Base-by-base conservation (phyloP, 2,888 invertebrate species). In the Ariolimax columbianus region DNA sequence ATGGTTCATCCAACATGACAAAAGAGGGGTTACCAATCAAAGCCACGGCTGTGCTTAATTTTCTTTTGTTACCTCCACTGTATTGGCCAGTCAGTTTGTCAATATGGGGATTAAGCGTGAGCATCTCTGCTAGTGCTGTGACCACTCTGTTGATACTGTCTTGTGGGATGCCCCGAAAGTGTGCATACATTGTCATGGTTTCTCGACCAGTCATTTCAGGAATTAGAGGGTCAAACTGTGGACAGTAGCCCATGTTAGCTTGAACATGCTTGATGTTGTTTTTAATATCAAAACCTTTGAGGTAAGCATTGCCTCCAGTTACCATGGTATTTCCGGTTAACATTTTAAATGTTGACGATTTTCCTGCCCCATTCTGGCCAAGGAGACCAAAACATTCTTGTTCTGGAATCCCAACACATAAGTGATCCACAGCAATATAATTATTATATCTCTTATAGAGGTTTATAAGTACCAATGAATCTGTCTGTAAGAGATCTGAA, bases 321-420 rank as follows among this genome's bases (percentile, higher is more conserved):
- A 95, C 93, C 47, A 89, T 87, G 7, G 93, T 89, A 87, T 95
- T 95, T 19, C 95, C 95, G 2, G 96, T 96, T 89, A 96, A 91
- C 95, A 96, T 96, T 94, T 94, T 96, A 94, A 98, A 98, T 19
- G 97, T 97, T 0, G 97, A 97, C 4, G 97, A 97, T 94, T 98
- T 98, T 19, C 97, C 97, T 0, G 97, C 97, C 0, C 98, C 97
- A 93, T 98, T 98, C 89, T 97, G 96, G 0, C 98, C 94, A 75
- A 98, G 94, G 7, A 98, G 95, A 0, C 97, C 97, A 90, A 97
- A 97, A 93, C 97, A 97, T 95, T 96, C 96, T 40, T 93, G 91
- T 68, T 90, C 88, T n/a, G 91, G 90, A 4, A 94, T 89, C 0
- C 93, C 93, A 33, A 93, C 87, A 85, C 90, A 89, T 9, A 93